phyloP scores from a whole-genome alignment of 2,797 vertebrate species.

The Chelon labrosus region DNA sequence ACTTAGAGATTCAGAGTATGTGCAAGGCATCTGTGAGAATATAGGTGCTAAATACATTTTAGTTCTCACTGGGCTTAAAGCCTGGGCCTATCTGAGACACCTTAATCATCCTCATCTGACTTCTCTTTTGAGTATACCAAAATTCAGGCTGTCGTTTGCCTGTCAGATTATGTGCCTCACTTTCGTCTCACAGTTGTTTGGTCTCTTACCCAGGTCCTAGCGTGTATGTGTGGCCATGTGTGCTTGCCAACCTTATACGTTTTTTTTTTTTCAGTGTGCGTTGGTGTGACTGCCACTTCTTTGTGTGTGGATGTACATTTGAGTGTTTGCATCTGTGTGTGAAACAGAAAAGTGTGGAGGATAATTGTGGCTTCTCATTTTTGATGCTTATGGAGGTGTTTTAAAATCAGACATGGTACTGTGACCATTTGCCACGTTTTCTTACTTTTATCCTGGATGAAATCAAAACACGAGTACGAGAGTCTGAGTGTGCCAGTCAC shows the following conservation, averaged over 20 bases:
- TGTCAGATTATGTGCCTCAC: constrained; percentile 82
- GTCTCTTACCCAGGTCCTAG: constrained; percentile 57
- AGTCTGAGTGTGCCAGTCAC: constrained; percentile 46
- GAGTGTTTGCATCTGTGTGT: constrained; percentile 56
- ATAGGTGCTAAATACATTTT: constrained; percentile 57
- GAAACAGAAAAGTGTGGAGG: constrained; percentile 39
- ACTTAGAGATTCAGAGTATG: constrained; percentile 48
- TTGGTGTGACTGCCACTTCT: constrained; percentile 62
- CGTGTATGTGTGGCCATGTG: constrained; percentile 46
- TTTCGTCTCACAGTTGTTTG: constrained; percentile 68
- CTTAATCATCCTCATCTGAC: constrained; percentile 63
- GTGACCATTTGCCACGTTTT: constrained; percentile 68
- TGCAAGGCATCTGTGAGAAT: constrained; percentile 46
- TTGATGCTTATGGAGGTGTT: constrained; percentile 36
- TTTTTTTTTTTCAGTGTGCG: constrained; percentile 44
- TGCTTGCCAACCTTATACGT: constrained; percentile 5
- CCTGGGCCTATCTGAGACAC: constrained; percentile 54
- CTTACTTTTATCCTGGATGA: constrained; percentile 36
- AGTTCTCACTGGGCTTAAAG: constrained; percentile 64
- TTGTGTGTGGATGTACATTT: constrained; percentile 63
- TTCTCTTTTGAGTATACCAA: constrained; percentile 78
- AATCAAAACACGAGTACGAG: constrained; percentile 31
- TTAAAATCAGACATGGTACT: constrained; percentile 63
- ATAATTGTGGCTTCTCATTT: constrained; percentile 30
- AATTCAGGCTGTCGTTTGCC: constrained; percentile 75